Evolutionary conservation across 1,140 invertebrate genomes (phyloP), one percentile per base, ranked within the genome.

Genomic region (Drosophila nikananu): DNA sequence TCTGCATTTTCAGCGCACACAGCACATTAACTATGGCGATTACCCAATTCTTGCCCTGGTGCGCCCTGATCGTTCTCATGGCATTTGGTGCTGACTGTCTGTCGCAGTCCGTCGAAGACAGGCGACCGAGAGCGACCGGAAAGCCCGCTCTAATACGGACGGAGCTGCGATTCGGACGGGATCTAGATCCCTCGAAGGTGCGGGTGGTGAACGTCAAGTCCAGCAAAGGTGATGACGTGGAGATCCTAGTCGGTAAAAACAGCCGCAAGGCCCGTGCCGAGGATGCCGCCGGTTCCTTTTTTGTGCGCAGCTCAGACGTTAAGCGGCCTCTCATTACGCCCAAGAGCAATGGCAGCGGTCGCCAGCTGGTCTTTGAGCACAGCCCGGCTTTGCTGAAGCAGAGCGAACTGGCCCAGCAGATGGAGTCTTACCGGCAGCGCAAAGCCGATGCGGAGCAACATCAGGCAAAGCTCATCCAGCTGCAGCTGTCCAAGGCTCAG

Each of bases 161-260:
- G 5, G 95, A 96, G 83, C 92, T 97, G 2, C 96, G 97, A 91
- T 96, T 97, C 5, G 95, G 96, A 0, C 94, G 96, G 76, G 97
- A 96, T 91, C 93, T 97, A 3, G 95, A 96, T 92, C 96, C 96
- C 3, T 95, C 96, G 6, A 95, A 96, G 48, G 97, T 95, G 25
- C 95, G 96, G 81, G 96, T 96, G 12, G 87, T 97, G 12, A 96
- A 95, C 83, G 96, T 97, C 0, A 94, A 95, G 63, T 96, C 96
- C 0, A 95, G 95, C 82, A 95, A 95, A 15, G 97, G 97, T 12
- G 96, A 95, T 49, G 84, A 96, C 3, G 96, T 96, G 1, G 96
- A 96, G 68, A 93, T 97, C 13, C 95, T 97, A 39, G 96, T 97
- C 2, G 97, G 97, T 87, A 95, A 96, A 25, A 86, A 92, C 39